These are phyloP conservation scores for Dendrolimus kikuchii DNA, from an alignment of 1,140 invertebrate species.

Conservation along the genomic window DNA sequence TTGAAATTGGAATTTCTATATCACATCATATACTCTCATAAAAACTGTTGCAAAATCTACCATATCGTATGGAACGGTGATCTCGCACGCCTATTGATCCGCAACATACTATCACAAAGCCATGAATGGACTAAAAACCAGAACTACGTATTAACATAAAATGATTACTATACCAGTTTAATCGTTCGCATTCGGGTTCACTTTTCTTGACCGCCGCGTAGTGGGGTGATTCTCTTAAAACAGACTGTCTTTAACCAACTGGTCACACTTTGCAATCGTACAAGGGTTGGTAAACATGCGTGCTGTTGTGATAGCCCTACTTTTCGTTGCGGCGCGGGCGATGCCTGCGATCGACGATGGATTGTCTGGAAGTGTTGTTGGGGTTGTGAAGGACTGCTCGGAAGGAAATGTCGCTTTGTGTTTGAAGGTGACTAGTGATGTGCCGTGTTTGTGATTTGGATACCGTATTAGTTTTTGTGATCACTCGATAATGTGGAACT, in stretches of 20 bases:
- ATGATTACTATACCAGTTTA: slow-evolving; percentile 44
- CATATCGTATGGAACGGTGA: no score
- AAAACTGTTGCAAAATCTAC: no score
- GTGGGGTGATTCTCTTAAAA: slow-evolving; percentile 64
- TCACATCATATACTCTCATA: no score
- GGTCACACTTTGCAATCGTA: slow-evolving; percentile 60
- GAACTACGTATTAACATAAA: slow-evolving; percentile 30
- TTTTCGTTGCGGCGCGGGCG: slow-evolving; percentile 43
- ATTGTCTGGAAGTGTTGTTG: slow-evolving; percentile 39
- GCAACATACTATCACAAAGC: not conserved
- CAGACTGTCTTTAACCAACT: slow-evolving; percentile 39
- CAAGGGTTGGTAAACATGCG: slow-evolving; percentile 46
- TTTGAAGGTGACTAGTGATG: slow-evolving; percentile 52
- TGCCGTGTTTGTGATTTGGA: slow-evolving; percentile 21
- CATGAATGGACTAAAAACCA: slow-evolving; percentile 15
- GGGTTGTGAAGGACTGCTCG: slow-evolving; percentile 55
- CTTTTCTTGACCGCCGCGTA: slow-evolving; percentile 43
- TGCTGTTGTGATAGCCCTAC: slow-evolving; percentile 42
- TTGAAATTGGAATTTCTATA: no score
- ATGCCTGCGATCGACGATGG: slow-evolving; percentile 51
- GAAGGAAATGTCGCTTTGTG: slow-evolving; percentile 58
- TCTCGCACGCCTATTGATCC: not conserved
- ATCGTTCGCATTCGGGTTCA: slow-evolving; percentile 49
- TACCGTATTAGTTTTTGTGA: no score
- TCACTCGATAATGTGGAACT: no score